A percentile compares a stretch with the other conserved stretches of the same genome.
Evolutionary conservation across 2,113 vertebrate genomes (phyloP).

Genomic region (Barnardius zonarius): DNA sequence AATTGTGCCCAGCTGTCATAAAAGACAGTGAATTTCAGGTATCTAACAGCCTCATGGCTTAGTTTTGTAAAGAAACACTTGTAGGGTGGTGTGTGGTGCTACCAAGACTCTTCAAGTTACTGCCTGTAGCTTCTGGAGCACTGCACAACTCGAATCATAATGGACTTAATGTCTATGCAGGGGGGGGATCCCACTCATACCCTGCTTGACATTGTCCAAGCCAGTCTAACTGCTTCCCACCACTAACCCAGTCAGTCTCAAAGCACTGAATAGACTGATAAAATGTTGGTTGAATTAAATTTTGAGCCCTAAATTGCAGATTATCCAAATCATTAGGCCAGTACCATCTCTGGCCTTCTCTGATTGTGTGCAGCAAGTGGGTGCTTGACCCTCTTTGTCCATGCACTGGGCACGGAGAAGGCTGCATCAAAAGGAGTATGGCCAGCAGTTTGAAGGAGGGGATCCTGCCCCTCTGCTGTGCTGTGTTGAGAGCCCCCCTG

Average conservation of each 20-base stretch:
- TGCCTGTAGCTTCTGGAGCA: not conserved
- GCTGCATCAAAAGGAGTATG: not conserved
- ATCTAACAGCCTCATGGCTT: not conserved
- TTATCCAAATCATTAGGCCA: not conserved
- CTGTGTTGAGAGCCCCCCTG: not conserved
- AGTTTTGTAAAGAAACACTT: not conserved
- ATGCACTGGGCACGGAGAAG: no score
- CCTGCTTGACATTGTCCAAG: not conserved
- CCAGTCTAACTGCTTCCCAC: not conserved
- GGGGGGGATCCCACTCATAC: not conserved
- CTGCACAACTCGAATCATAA: not conserved
- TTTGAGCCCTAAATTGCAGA: not conserved
- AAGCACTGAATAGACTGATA: not conserved
- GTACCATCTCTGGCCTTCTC: not conserved
- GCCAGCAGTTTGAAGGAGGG: not conserved
- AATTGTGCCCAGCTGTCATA: not conserved
- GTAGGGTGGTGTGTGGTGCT: not conserved
- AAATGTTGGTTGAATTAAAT: constrained; percentile 2
- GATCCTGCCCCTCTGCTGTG: not conserved
- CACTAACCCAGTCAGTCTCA: not conserved
- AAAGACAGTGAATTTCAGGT: not conserved
- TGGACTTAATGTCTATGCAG: not conserved
- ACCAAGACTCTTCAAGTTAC: not conserved
- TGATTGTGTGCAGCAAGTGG: not conserved
- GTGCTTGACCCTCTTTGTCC: not conserved